These are phyloP conservation scores for Dipodomys spectabilis DNA, from an alignment of 2,113 vertebrate genomes.

Conservation along the genomic window DNA sequence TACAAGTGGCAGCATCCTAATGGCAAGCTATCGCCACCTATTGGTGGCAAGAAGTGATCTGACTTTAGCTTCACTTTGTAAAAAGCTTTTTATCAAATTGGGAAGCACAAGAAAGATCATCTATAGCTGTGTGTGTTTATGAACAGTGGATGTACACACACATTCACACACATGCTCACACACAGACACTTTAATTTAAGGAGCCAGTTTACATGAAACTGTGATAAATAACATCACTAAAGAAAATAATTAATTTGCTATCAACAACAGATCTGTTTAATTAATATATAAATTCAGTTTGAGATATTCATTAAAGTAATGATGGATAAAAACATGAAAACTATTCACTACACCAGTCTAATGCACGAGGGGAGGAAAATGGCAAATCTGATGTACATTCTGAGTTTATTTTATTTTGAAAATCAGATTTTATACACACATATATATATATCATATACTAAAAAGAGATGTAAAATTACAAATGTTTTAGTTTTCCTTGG, in stretches of 20 bases:
- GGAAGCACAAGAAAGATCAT: not conserved
- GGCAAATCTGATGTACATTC: not conserved
- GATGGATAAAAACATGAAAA: not conserved
- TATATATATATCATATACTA: not conserved
- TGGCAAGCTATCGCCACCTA: slow-evolving; percentile 53
- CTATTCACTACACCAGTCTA: not conserved
- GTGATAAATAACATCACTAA: not conserved
- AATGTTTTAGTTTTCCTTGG: not conserved
- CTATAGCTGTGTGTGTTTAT: not conserved
- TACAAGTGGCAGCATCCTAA: not conserved
- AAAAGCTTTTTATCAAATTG: not conserved
- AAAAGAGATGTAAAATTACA: not conserved
- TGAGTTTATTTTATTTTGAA: slow-evolving; percentile 15
- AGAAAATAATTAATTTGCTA: not conserved
- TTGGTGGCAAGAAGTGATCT: slow-evolving; percentile 18
- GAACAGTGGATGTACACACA: not conserved
- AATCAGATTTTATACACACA: not conserved
- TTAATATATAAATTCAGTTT: not conserved
- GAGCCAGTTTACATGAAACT: not conserved
- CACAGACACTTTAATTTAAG: not conserved
- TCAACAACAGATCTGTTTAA: not conserved
- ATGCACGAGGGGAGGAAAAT: not conserved
- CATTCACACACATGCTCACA: no score
- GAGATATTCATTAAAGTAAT: not conserved
- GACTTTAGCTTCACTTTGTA: not conserved